A percentile compares a stretch with the other conserved stretches of the same genome.
These are phyloP conservation scores for Pelecanus crispus DNA, from an alignment of 2,113 vertebrate genomes.

Conservation along the genomic window DNA sequence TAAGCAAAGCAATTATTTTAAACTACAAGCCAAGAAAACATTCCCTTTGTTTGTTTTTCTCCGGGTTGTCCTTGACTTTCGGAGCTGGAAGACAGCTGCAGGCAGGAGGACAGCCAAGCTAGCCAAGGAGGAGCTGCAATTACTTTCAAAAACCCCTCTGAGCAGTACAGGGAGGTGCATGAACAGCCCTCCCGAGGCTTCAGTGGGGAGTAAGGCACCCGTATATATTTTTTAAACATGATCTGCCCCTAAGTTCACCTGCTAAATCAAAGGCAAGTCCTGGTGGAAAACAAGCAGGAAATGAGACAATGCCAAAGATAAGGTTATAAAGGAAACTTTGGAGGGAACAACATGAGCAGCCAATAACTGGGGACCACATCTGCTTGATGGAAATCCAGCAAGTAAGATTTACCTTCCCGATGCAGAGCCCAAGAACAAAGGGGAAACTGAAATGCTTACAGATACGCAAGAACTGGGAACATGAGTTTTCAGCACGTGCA, in stretches of 20 bases:
- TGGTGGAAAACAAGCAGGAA: conserved; percentile 17
- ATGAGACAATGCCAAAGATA: conserved; percentile 20
- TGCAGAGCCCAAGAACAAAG: background rate
- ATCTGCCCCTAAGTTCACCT: conserved; percentile 9
- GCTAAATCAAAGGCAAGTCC: conserved; percentile 19
- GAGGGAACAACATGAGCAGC: background rate
- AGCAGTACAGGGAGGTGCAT: background rate
- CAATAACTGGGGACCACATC: background rate
- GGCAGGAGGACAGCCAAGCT: background rate
- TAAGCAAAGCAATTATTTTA: conserved; percentile 39
- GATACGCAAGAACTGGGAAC: background rate
- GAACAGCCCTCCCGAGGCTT: background rate
- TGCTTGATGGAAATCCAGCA: background rate
- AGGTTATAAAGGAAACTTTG: background rate
- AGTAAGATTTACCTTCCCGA: conserved; percentile 2
- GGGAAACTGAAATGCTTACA: background rate
- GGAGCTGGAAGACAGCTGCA: conserved; percentile 17
- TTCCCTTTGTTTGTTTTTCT: conserved; percentile 23
- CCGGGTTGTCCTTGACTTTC: conserved; percentile 5
- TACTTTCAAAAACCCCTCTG: background rate
- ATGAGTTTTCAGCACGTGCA: background rate
- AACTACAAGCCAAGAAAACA: conserved; percentile 7
- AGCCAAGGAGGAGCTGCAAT: background rate
- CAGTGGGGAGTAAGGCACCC: background rate
- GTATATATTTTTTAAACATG: background rate